These are phyloP conservation scores for Stegophylla sp. DNA, from an alignment of 2,888 invertebrate genomes.

Conservation along the genomic window DNA sequence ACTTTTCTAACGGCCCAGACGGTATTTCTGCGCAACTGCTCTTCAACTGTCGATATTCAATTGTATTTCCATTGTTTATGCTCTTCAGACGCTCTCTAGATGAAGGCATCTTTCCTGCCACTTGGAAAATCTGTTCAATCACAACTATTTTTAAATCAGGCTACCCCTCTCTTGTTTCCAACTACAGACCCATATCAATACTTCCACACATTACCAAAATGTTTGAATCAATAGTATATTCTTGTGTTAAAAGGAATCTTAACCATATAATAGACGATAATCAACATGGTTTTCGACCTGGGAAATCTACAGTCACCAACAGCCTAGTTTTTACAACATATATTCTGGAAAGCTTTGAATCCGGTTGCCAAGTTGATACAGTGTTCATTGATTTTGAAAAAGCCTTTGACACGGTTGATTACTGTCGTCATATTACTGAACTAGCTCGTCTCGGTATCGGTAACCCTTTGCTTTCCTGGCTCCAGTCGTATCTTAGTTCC, in stretches of 20 bases:
- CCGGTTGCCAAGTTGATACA: background rate
- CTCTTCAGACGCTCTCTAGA: background rate
- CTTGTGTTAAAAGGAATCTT: background rate
- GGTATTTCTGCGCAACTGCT: too few relatives aligned
- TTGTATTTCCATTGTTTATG: too few relatives aligned
- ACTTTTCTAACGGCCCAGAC: too few relatives aligned
- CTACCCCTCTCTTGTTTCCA: too few relatives aligned
- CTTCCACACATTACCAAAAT: too few relatives aligned
- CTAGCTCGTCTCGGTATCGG: background rate
- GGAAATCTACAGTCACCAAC: too few relatives aligned
- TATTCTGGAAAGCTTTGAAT: slow-evolving; percentile 10
- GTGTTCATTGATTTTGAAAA: too few relatives aligned
- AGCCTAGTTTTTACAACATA: background rate
- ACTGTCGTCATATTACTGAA: background rate
- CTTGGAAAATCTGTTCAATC: too few relatives aligned
- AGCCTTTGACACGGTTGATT: background rate
- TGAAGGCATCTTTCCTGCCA: too few relatives aligned
- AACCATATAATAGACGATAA: background rate
- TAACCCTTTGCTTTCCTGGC: slow-evolving; percentile 6
- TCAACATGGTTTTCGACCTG: background rate
- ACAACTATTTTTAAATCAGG: too few relatives aligned
- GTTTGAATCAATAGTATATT: background rate
- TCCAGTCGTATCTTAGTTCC: background rate
- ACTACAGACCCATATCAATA: too few relatives aligned
- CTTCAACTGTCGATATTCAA: too few relatives aligned